Percentiles rank a stretch among this genome's conserved stretches.
Conservation (phyloP, 2,888 invertebrate species). For the Apamea sordens region DNA sequence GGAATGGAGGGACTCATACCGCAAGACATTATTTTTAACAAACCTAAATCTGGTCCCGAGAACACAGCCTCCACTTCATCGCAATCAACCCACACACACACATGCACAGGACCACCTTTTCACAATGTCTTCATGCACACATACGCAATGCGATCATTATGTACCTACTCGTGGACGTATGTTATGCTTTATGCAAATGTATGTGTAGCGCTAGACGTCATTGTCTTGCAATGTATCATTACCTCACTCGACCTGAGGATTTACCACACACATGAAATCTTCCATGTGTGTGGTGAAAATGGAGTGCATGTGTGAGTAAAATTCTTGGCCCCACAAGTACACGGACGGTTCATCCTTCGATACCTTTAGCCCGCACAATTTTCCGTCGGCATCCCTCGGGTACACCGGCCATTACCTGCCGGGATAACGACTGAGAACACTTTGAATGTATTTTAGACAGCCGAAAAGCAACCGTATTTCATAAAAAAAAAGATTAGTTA, state of each 20-base stretch:
- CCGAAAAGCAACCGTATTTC: constrained; percentile 68
- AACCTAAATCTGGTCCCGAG: constrained; percentile 47
- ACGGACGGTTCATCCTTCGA: constrained; percentile 61
- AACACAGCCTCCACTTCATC: constrained; percentile 34
- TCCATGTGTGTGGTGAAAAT: constrained; percentile 10
- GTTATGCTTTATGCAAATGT: constrained; percentile 39
- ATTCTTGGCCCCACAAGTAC: constrained; percentile 44
- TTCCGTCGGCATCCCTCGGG: constrained; percentile 65
- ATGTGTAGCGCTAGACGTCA: constrained; percentile 30
- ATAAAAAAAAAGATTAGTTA: constrained; percentile 63
- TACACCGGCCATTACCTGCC: constrained; percentile 70
- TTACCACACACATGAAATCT: constrained; percentile 10
- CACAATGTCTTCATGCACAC: constrained; percentile 21
- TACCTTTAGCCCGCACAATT: constrained; percentile 63
- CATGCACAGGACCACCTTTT: constrained; percentile 13
- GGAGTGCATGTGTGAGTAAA: constrained; percentile 18
- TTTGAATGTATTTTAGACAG: constrained; percentile 72
- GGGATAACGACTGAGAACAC: constrained; percentile 71
- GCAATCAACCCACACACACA: constrained; percentile 60
- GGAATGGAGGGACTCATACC: constrained; percentile 38
- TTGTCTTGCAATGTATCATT: constrained; percentile 39
- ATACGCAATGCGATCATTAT: neutral
- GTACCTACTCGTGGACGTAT: neutral
- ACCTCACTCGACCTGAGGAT: neutral
- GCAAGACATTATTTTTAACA: constrained; percentile 63